Base-by-base conservation (phyloP, 2,113 vertebrate genomes). In the Syngnathus typhle region DNA sequence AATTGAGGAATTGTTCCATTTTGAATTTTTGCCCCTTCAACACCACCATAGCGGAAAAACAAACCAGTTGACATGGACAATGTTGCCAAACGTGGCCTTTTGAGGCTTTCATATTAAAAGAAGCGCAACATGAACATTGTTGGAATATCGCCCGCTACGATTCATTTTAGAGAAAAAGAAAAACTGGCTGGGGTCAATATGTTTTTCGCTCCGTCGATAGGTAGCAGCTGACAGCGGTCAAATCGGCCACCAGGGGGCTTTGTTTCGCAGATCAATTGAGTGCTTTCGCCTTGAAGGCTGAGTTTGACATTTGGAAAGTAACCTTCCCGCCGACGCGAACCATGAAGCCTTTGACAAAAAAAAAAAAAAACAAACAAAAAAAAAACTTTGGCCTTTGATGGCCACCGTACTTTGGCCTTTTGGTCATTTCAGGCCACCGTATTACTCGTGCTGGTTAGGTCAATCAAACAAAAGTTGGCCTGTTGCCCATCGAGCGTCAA, bases 251-350 rank as follows among this genome's bases (percentile, higher is more conserved):
- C 49, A 23, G 2, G 10, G 15, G 52, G n/a, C 32, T 38, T 66
- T 65, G 32, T 60, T 38, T 32, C 55, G 56, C 69, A 15, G 43
- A 68, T 27, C 62, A 46, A 39, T 36, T 8, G 15, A 72, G 41
- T 60, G 59, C 12, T 6, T 61, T 41, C n/a, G 38, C 32, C 37
- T 60, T 39, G 9, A 3, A 39, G 18, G 59, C 37, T 1, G 46
- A 32, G 68, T 18, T 41, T 23, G 41, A 64, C 39, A 62, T 61
- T 56, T 51, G 55, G 47, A 46, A 63, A 67, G 19, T 36, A 70
- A 56, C 32, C 62, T n/a, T 65, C n/a, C 7, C 16, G 5, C 36
- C 27, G 27, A 32, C 27, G 3, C 2, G 27, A 32, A 32, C 27
- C 27, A 32, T 32, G 27, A 32, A 32, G 27, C 27, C 16, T 7